Evolutionary conservation across 2,797 vertebrate species (phyloP).

Genomic region (Taeniopygia guttata): DNA sequence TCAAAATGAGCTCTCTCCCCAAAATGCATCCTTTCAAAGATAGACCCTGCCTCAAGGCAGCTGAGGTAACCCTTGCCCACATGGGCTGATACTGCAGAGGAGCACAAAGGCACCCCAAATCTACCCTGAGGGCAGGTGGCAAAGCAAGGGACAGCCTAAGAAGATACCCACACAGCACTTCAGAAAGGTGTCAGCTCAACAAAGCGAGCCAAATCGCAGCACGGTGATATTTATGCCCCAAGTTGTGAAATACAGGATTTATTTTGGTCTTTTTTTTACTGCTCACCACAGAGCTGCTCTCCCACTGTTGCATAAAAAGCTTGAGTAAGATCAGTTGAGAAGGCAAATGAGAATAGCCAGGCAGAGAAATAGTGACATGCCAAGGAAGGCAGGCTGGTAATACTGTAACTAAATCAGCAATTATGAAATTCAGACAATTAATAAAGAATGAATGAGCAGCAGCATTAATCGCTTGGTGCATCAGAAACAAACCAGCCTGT

Average conservation of each 20-base stretch:
- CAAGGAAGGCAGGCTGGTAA: background rate
- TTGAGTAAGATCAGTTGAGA: background rate
- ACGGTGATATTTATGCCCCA: background rate
- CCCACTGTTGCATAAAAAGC: conserved; percentile 11
- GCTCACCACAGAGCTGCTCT: background rate
- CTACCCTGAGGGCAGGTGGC: background rate
- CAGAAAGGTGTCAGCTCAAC: background rate
- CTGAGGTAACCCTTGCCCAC: background rate
- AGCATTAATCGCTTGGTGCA: background rate
- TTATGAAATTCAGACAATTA: conserved; percentile 47
- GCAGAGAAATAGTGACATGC: background rate
- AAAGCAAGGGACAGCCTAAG: background rate
- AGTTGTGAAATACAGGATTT: conserved; percentile 1
- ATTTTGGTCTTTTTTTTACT: background rate
- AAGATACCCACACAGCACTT: background rate
- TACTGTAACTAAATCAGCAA: conserved; percentile 13
- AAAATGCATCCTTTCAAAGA: background rate
- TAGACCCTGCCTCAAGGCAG: background rate
- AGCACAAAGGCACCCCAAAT: background rate
- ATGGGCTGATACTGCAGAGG: background rate
- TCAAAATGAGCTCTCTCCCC: background rate
- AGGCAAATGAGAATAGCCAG: background rate
- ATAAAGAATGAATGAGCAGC: conserved; percentile 29
- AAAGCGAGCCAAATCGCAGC: fast-evolving
- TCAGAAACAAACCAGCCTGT: background rate